Evolutionary conservation across 1,140 invertebrate genomes (phyloP).

Genomic region (Drosophila miranda): DNA sequence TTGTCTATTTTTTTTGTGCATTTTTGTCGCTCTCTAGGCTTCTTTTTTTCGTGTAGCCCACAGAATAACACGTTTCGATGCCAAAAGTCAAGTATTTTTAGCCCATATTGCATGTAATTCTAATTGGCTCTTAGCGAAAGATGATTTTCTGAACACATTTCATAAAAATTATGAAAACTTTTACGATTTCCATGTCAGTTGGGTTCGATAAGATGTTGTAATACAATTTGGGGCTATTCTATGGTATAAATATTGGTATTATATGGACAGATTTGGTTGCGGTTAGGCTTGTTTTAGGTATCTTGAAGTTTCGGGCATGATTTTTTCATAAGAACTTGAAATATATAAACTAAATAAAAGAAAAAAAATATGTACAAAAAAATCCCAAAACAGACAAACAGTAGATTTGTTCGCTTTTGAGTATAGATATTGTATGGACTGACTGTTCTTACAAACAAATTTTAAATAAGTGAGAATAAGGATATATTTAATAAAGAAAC

Average conservation of each 20-base stretch:
- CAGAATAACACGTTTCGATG: conserved; percentile 53
- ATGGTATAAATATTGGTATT: background rate
- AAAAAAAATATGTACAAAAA: too few species aligned
- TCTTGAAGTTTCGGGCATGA: background rate
- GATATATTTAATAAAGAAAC: too few species aligned
- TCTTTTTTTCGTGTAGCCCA: conserved; percentile 53
- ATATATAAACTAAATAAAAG: too few species aligned
- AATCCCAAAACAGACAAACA: too few species aligned
- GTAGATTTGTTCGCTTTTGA: too few species aligned
- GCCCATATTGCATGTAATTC: conserved; percentile 47
- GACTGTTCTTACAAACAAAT: too few species aligned
- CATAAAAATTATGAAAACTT: conserved; percentile 46
- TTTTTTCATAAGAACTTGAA: too few species aligned
- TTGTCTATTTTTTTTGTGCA: conserved; percentile 34
- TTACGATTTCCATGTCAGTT: conserved; percentile 20
- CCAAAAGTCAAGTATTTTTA: conserved; percentile 70
- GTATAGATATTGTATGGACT: too few species aligned
- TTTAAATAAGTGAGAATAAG: too few species aligned
- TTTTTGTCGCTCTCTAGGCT: conserved; percentile 28
- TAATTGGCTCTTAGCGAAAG: conserved; percentile 56
- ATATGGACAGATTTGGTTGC: background rate
- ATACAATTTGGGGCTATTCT: background rate
- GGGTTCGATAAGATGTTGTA: conserved; percentile 20
- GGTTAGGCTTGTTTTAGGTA: background rate
- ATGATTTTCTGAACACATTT: conserved; percentile 34